Percentiles rank a stretch among this genome's conserved stretches.
These are phyloP conservation scores for Pseudois nayaur DNA, from an alignment of 2,113 vertebrate species.

Conservation along the genomic window DNA sequence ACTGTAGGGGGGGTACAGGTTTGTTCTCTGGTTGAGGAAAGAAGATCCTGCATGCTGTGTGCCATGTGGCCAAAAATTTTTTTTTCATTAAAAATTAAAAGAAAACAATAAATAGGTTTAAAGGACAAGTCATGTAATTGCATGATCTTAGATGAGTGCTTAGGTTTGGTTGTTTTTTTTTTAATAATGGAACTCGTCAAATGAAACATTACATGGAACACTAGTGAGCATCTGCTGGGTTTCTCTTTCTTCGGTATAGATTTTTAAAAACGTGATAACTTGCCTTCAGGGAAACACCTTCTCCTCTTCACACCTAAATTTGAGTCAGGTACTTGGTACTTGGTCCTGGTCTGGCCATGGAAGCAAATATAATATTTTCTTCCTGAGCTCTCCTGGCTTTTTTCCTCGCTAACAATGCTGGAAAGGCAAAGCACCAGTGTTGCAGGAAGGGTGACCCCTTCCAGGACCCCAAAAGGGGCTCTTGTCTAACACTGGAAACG, in stretches of 20 bases:
- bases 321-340: neutral
- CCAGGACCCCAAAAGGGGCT: neutral
- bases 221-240: neutral
- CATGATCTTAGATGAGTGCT: neutral
- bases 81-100: neutral
- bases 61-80: rapidly evolving
- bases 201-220: neutral
- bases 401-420: neutral
- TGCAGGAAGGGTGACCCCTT: neutral
- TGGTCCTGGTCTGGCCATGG: neutral
- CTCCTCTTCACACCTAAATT: neutral
- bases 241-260: neutral
- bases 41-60: neutral
- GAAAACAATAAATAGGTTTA: neutral
- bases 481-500: neutral
- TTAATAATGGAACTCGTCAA: neutral
- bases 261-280: neutral
- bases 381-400: neutral
- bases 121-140: neutral
- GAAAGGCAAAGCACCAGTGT: neutral
- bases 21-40: neutral
- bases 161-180: neutral
- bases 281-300: neutral
- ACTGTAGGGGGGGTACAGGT: neutral
- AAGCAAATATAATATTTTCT: neutral